A percentile compares a stretch with the other conserved stretches of the same genome.
phyloP scores from a whole-genome alignment of 2,113 vertebrate species.

The Lipotes vexillifer region DNA sequence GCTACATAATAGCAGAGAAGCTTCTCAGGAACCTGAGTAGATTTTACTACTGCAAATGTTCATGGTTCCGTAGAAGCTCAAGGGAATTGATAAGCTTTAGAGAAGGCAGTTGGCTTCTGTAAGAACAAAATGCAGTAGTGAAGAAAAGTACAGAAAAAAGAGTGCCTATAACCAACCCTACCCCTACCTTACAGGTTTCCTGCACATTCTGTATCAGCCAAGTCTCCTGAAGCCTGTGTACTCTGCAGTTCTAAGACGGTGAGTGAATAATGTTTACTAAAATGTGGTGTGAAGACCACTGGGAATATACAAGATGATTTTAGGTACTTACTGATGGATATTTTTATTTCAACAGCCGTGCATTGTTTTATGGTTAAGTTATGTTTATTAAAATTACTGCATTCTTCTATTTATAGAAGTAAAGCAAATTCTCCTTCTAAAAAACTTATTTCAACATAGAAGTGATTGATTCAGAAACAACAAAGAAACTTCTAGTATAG shows the following conservation, averaged over 20 bases:
- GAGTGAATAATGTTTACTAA: background rate
- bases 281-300: background rate
- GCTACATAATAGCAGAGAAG: background rate
- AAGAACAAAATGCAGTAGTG: background rate
- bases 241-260: background rate
- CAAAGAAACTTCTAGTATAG: background rate
- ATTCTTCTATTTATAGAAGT: background rate
- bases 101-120: background rate
- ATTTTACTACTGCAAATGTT: slow-evolving; percentile 12
- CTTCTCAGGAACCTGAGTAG: background rate
- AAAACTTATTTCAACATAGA: background rate
- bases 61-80: background rate
- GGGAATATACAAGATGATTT: background rate
- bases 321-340: background rate
- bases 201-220: background rate
- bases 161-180: background rate
- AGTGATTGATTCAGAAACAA: background rate
- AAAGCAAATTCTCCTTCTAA: background rate
- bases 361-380: background rate
- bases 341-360: background rate
- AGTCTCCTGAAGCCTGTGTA: background rate
- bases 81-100: background rate
- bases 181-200: background rate
- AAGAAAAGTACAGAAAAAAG: background rate
- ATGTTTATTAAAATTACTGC: background rate